Percentiles rank a stretch among this genome's conserved stretches.
phyloP scores from a whole-genome alignment of 64 coral and sea anemone genomes.

The Platygyra sinensis region DNA sequence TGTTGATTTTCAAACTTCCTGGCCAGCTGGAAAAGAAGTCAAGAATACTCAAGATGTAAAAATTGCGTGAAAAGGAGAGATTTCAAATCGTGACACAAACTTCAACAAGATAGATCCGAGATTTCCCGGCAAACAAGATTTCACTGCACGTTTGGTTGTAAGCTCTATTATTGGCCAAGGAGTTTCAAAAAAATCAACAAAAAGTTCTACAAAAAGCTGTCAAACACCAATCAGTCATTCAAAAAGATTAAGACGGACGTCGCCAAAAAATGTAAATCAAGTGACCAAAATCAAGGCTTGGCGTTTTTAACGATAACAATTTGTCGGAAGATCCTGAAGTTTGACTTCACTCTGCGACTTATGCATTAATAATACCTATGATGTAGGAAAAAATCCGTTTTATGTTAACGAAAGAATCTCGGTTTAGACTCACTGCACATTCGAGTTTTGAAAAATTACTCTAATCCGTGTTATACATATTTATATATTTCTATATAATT shows the following conservation, averaged over 20 bases:
- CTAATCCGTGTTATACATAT: conserved; percentile 1
- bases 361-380: conserved; percentile 34
- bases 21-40: background rate
- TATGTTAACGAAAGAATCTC: conserved; percentile 5
- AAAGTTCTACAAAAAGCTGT: background rate
- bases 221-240: background rate
- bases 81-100: too few species aligned
- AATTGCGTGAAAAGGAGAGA: too few species aligned
- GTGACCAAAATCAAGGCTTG: background rate
- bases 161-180: too few species aligned
- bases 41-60: background rate
- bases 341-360: conserved; percentile 21
- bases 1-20: background rate
- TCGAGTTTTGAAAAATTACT: conserved; percentile 44
- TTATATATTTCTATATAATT: conserved; percentile 7
- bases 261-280: conserved; percentile 30
- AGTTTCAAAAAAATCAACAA: background rate
- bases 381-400: conserved; percentile 16
- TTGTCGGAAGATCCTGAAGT: conserved; percentile 14
- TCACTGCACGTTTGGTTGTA: too few species aligned
- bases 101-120: too few species aligned
- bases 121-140: too few species aligned
- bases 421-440: conserved; percentile 27
- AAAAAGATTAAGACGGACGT: background rate
- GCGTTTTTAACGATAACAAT: conserved; percentile 17